Percentiles rank a stretch among this genome's conserved stretches.
Evolutionary conservation across 2,888 invertebrate species (phyloP).

Genomic region (Phragmatobia fuliginosa): DNA sequence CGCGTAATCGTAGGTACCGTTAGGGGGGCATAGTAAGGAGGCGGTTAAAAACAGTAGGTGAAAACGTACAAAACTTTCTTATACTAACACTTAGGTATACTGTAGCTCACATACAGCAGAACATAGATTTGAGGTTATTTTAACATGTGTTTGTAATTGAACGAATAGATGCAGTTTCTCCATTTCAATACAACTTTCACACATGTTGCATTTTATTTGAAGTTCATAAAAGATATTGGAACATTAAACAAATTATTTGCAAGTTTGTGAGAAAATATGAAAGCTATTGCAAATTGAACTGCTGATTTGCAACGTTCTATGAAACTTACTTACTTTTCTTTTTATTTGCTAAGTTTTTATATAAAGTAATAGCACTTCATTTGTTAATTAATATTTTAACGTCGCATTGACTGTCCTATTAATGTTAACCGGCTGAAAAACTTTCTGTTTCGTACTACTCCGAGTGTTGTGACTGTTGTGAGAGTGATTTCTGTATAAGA

Average conservation of each 20-base stretch:
- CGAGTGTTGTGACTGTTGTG: too few relatives aligned
- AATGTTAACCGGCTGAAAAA: too few relatives aligned
- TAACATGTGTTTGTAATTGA: background rate
- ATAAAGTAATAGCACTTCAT: background rate
- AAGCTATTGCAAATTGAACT: background rate
- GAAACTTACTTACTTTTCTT: background rate
- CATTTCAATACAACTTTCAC: slow-evolving; percentile 1
- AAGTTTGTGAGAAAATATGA: background rate
- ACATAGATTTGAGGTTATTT: background rate
- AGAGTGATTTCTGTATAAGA: too few relatives aligned
- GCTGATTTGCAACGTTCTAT: background rate
- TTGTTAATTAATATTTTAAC: background rate
- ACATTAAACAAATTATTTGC: background rate
- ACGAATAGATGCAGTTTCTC: background rate
- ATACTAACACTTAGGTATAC: background rate
- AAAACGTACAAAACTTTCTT: too few relatives aligned
- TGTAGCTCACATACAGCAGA: background rate
- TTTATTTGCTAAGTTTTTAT: background rate
- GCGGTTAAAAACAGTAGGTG: too few relatives aligned
- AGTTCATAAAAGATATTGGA: background rate
- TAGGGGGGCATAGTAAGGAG: too few relatives aligned
- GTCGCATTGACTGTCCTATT: background rate
- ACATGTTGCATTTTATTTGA: background rate
- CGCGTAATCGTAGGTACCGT: too few relatives aligned
- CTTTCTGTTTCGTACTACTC: too few relatives aligned